These are phyloP conservation scores for Tamandua tetradactyla DNA, from an alignment of 2,797 vertebrate genomes.

Conservation along the genomic window DNA sequence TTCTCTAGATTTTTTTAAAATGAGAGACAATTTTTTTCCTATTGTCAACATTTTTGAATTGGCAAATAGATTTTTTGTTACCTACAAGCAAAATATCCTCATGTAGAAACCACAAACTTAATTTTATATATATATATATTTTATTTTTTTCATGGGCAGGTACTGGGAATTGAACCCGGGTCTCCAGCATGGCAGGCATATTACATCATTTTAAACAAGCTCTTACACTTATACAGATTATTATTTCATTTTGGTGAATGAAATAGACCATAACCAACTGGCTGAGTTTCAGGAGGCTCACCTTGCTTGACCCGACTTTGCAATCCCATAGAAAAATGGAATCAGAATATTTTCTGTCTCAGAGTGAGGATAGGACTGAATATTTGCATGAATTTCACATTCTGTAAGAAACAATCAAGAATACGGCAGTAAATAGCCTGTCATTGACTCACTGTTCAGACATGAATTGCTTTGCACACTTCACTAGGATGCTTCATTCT, in stretches of 20 bases:
- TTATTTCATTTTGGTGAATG: not conserved
- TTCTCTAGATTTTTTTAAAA: not conserved
- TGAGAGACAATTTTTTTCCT: not conserved
- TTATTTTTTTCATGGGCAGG: too few species aligned
- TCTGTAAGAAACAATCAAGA: not conserved
- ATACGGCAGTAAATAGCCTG: too few species aligned
- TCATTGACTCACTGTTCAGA: not conserved
- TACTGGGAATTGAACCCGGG: too few species aligned
- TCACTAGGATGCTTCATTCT: not conserved
- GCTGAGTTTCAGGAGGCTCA: not conserved
- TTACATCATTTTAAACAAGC: not conserved
- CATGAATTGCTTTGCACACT: not conserved
- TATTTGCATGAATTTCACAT: not conserved
- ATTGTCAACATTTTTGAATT: not conserved
- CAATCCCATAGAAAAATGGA: not conserved
- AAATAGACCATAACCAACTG: not conserved
- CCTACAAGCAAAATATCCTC: not conserved
- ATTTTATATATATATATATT: too few species aligned
- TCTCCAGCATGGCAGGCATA: too few species aligned
- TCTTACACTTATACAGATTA: not conserved
- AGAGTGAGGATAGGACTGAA: not conserved
- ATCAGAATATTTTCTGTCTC: not conserved
- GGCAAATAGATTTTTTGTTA: not conserved
- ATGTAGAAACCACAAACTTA: constrained; percentile 5
- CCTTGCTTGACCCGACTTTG: not conserved